Evolutionary conservation across 2,113 vertebrate species (phyloP).

Genomic region (Dunckerocampus dactyliophorus): DNA sequence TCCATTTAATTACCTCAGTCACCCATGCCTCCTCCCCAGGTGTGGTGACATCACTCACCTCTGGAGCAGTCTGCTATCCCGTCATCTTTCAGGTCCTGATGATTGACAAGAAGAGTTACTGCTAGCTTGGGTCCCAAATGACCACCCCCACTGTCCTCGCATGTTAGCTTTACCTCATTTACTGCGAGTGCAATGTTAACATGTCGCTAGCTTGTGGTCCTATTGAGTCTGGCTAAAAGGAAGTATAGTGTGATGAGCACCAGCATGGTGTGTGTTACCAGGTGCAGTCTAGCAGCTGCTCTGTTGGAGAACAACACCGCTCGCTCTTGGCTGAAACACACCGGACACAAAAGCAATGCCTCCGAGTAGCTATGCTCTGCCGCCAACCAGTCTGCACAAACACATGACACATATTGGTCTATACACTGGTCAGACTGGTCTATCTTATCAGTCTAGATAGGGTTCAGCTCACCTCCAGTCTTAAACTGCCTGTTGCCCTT

Average conservation of each 20-base stretch:
- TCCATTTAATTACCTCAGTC: background rate
- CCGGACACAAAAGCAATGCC: constrained; percentile 45
- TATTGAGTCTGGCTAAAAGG: too few species aligned
- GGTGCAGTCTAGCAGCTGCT: constrained; percentile 53
- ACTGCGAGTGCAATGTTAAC: background rate
- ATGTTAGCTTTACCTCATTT: background rate
- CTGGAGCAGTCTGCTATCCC: constrained; percentile 56
- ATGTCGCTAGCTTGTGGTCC: too few species aligned
- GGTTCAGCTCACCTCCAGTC: constrained; percentile 77
- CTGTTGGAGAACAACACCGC: constrained; percentile 59
- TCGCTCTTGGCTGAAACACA: constrained; percentile 48
- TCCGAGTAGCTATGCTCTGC: constrained; percentile 49
- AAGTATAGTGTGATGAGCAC: background rate
- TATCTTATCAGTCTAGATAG: background rate
- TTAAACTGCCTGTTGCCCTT: constrained; percentile 88
- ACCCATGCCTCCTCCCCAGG: background rate
- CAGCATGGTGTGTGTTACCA: constrained; percentile 34
- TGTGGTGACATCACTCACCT: constrained; percentile 45
- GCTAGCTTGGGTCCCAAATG: background rate
- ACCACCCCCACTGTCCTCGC: background rate
- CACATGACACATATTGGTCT: background rate
- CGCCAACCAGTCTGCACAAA: constrained; percentile 42
- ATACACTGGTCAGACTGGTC: background rate
- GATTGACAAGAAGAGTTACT: background rate
- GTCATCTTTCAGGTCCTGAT: constrained; percentile 44